Conservation (phyloP, 2,888 invertebrate genomes). For the Blastobasis adustella region DNA sequence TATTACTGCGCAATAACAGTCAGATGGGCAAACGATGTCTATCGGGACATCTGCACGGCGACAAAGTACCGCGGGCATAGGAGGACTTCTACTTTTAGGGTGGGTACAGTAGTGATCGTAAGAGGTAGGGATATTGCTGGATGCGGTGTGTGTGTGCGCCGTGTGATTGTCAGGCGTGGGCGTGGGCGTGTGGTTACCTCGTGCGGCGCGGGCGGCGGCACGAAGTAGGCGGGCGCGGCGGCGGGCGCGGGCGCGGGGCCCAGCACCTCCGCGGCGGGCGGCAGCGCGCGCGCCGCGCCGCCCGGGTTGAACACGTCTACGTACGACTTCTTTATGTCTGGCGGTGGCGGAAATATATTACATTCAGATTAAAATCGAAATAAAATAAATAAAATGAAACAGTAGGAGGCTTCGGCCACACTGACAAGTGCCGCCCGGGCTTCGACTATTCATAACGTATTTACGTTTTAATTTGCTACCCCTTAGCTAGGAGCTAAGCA, state of each 20-base stretch:
- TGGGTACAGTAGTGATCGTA: too few species aligned
- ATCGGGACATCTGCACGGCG: too few species aligned
- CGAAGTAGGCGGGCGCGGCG: conserved; percentile 12
- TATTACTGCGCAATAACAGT: too few species aligned
- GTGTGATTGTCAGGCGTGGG: conserved; percentile 9
- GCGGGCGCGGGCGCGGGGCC: conserved; percentile 48
- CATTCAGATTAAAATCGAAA: neutral
- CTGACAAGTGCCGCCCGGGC: neutral
- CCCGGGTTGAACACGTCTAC: conserved; percentile 91
- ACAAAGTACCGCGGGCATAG: too few species aligned
- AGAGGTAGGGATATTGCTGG: too few species aligned
- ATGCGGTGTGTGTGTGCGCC: too few species aligned
- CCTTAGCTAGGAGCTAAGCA: too few species aligned
- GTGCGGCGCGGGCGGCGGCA: conserved; percentile 11
- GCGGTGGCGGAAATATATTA: too few species aligned
- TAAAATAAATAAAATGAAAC: neutral
- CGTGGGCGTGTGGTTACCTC: conserved; percentile 7
- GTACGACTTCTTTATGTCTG: conserved; percentile 89
- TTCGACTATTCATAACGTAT: too few species aligned
- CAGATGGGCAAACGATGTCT: too few species aligned
- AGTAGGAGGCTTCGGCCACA: neutral
- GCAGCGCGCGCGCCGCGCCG: conserved; percentile 43
- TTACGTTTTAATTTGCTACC: too few species aligned
- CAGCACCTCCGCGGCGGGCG: conserved; percentile 34
- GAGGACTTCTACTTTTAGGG: too few species aligned